Base-by-base conservation (phyloP, 2,888 invertebrate genomes). In the Hirtodrosophila duncani region DNA sequence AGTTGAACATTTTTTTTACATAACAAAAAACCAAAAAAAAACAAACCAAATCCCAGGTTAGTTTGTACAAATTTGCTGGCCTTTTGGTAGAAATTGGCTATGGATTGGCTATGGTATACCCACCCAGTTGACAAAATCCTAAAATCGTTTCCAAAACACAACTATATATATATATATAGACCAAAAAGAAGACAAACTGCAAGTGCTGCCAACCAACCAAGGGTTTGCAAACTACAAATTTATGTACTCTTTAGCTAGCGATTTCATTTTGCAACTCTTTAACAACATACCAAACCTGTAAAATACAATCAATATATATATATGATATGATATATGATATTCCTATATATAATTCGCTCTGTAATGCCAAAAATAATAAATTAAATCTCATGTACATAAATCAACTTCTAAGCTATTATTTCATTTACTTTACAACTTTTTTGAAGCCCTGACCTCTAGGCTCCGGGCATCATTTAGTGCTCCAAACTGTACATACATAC, bases 31-130 rank as follows among this genome's bases (percentile, higher is more conserved):
- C 27, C 61, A 53, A 43, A 39, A 31, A 46, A 16, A 16, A 14
- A 30, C 20, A 24, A 41, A 20, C 14, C 30, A 44, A 63, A 65
- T 53, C 72, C 72, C 63, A 11, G 70, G 70, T 67, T 71, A 60
- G 74, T 72, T 72, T 63, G 72, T 65, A 46, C 65, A 66, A 65
- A 63, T n/a, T 66, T 66, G 65, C 65, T 66, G 55, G 52, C 69
- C 64, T 70, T 67, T 69, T 53, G 59, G 57, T 53, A 37, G 63
- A 63, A 57, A 70, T 71, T 65, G 72, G 70, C 69, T 52, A 29
- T 49, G 29, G 23, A 67, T 70, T 56, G 53, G 67, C 36, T n/a
- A n/a, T n/a, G n/a, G 31, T 39, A 29, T 16, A 23, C n/a, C n/a
- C n/a, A n/a, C n/a, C n/a, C n/a, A n/a, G n/a, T n/a, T 18, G 17